Conservation (phyloP, 2,797 vertebrate species). For the Malurus leucopterus region DNA sequence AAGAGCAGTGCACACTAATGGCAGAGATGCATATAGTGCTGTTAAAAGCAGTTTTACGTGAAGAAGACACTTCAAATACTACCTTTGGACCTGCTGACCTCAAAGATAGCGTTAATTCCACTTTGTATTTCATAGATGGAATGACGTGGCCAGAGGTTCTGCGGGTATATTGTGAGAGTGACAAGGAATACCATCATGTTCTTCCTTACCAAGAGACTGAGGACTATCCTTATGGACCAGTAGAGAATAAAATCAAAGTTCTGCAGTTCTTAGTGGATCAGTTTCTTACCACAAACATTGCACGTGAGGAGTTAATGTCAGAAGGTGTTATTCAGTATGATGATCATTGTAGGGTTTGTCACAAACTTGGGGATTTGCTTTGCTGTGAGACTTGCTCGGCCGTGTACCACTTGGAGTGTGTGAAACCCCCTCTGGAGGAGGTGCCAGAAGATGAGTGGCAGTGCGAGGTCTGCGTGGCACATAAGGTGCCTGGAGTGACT, state of each 20-base stretch:
- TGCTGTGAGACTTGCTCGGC: constrained; percentile 97
- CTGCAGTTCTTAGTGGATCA: constrained; percentile 96
- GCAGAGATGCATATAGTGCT: constrained; percentile 93
- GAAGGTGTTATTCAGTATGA: constrained; percentile 95
- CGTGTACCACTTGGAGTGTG: constrained; percentile 95
- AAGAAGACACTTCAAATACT: constrained; percentile 96
- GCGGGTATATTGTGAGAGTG: constrained; percentile 94
- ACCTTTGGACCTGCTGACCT: constrained; percentile 94
- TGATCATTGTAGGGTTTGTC: constrained; percentile 95
- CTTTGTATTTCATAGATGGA: constrained; percentile 92
- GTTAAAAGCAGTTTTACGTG: constrained; percentile 93
- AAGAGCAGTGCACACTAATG: constrained; percentile 94
- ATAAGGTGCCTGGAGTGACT: constrained; percentile 89
- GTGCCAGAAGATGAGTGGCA: constrained; percentile 98
- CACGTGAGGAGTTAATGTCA: constrained; percentile 94
- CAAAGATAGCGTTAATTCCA: constrained; percentile 96
- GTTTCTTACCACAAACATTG: constrained; percentile 93
- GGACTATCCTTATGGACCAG: constrained; percentile 91
- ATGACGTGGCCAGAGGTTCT: constrained; percentile 98
- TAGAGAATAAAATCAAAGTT: constrained; percentile 93
- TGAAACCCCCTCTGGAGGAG: constrained; percentile 91
- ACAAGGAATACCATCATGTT: constrained; percentile 89
- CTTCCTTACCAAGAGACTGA: constrained; percentile 89
- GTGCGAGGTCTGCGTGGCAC: constrained; percentile 94
- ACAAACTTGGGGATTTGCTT: constrained; percentile 93